Base-by-base conservation (phyloP, 2,113 vertebrate species). In the Sorex fumeus region DNA sequence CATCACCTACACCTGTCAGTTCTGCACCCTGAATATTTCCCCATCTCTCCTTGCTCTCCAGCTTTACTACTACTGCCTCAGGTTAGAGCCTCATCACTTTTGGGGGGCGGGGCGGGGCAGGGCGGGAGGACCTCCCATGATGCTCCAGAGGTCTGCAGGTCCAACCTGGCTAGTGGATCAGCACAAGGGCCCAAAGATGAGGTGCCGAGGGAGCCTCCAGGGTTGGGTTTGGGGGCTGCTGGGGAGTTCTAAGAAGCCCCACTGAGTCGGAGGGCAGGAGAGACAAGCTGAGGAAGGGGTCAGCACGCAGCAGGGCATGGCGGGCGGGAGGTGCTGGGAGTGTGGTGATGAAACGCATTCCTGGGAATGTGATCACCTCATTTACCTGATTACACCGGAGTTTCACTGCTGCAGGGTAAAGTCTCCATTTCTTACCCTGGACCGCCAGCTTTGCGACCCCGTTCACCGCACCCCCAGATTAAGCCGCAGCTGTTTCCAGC, bases 401-500 rank as follows among this genome's bases (percentile, higher is more conserved):
- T 16, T 60, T 88, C 45, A 34, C 12, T 6, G 30, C 32, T 32
- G 27, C 27, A 67, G 88, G 79, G 53, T 87, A 50, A 95, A 95
- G 92, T 95, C 79, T 84, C 85, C 0, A 47, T 43, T 84, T 69
- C 72, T 94, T 28, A 69, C 53, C 3, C 11, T 18, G n/a, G 43
- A 87, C 74, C 30, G 64, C 47, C 53, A 53, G 43, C 67, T 62
- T 28, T 27, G 45, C 32, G 47, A 45, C 67, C 67, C 70, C 45
- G 21, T 25, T 32, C 45, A 23, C 89, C 53, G 64, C 64, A 45
- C 72, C 67, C 83, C 15, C 57, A 15, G 72, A 27, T 85, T 84
- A 27, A 91, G 32, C 57, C 78, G 4, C 23, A n/a, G 45, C 25
- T 40, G 70, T 81, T 96, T 88, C 91, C 72, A 32, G 79, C 84